A percentile compares a stretch with the other conserved stretches of the same genome.
phyloP scores from a whole-genome alignment of 2,113 vertebrate species.

The Lates calcarifer region DNA sequence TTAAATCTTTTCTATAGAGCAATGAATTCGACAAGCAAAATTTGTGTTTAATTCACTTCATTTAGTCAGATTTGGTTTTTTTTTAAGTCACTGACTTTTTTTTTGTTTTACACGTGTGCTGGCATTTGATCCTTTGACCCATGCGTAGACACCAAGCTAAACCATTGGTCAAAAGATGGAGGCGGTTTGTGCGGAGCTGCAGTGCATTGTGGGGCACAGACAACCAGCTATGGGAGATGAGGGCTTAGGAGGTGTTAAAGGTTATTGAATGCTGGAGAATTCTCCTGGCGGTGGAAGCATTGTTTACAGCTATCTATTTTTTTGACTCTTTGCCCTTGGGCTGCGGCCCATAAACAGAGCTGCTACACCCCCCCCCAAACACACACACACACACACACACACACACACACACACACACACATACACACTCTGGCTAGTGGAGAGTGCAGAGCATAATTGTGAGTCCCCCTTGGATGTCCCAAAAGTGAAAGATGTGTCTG shows the following conservation, averaged over 20 bases:
- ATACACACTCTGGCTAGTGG: conserved; percentile 74
- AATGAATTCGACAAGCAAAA: conserved; percentile 41
- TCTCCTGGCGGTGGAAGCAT: conserved; percentile 83
- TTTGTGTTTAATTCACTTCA: conserved; percentile 56
- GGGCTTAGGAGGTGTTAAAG: conserved; percentile 83
- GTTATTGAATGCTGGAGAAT: conserved; percentile 86
- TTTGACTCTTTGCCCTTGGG: conserved; percentile 86
- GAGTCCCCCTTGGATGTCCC: conserved; percentile 92
- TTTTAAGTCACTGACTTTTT: conserved; percentile 34
- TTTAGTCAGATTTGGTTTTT: conserved; percentile 40
- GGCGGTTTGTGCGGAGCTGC: conserved; percentile 59
- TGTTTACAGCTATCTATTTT: conserved; percentile 88
- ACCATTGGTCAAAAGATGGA: conserved; percentile 74
- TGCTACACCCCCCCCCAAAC: conserved; percentile 70
- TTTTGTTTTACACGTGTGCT: conserved; percentile 46
- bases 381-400: too few species aligned
- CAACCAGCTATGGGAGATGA: conserved; percentile 78
- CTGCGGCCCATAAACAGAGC: conserved; percentile 88
- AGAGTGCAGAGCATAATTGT: conserved; percentile 86
- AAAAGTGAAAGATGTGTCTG: conserved; percentile 97
- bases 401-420: too few species aligned
- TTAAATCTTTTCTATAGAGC: conserved; percentile 59
- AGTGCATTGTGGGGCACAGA: conserved; percentile 73
- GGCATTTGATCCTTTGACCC: conserved; percentile 72
- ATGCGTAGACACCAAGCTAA: conserved; percentile 55